Evolutionary conservation across 2,797 vertebrate genomes (phyloP).

Genomic region (Luscinia luscinia): DNA sequence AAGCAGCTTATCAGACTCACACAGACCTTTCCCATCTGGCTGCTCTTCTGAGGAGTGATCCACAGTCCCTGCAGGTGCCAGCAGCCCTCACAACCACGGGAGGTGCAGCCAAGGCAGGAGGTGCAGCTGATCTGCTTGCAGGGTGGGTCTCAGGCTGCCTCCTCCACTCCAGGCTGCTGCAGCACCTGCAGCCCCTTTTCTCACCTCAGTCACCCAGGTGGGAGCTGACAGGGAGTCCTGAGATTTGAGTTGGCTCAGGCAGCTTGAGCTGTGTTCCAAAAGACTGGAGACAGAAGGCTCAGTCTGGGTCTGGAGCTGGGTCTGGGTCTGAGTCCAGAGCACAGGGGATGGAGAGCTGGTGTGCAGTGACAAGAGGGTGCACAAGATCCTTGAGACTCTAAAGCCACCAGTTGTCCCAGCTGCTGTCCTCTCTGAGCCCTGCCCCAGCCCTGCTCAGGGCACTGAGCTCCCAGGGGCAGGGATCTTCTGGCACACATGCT

Average conservation of each 20-base stretch:
- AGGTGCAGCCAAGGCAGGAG: not conserved
- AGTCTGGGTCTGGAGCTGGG: not conserved
- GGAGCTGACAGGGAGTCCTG: not conserved
- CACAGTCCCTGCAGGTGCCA: not conserved
- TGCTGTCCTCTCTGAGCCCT: not conserved
- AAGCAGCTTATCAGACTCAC: slow-evolving; percentile 27
- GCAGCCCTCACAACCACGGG: not conserved
- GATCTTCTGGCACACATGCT: not conserved
- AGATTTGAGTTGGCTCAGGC: not conserved
- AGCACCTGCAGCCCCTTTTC: not conserved
- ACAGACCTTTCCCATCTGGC: slow-evolving; percentile 44
- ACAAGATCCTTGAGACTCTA: not conserved
- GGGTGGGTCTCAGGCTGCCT: not conserved
- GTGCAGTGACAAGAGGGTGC: not conserved
- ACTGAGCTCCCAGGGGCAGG: not conserved
- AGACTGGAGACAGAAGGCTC: not conserved
- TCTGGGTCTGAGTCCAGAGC: not conserved
- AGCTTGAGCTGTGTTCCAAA: not conserved
- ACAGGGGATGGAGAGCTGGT: not conserved
- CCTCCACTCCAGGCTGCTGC: not conserved
- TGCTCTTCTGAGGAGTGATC: not conserved
- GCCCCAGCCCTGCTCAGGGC: not conserved
- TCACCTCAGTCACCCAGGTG: not conserved
- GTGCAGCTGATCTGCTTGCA: not conserved
- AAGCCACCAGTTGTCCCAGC: not conserved